A percentile compares a stretch with the other conserved stretches of the same genome.
Evolutionary conservation across 2,888 invertebrate genomes (phyloP).

Genomic region (Polydrusus tereticollis): DNA sequence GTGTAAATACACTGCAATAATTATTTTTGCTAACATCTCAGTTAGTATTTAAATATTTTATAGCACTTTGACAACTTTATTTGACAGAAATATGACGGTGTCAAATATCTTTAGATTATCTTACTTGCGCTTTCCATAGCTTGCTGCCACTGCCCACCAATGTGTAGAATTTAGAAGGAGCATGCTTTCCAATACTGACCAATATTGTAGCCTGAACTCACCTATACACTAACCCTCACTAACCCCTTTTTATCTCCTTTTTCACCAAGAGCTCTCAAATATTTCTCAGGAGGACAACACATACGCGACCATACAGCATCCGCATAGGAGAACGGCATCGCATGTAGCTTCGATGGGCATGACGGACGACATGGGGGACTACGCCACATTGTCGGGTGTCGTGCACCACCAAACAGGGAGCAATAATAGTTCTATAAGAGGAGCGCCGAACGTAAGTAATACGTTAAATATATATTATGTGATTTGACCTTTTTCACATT

Average conservation of each 20-base stretch:
- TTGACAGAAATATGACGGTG: too few relatives aligned
- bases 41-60: too few relatives aligned
- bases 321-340: conserved; percentile 64
- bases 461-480: not conserved
- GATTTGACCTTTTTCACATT: not conserved
- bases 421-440: conserved; percentile 70
- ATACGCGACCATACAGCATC: conserved; percentile 84
- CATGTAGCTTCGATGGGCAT: conserved; percentile 66
- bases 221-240: conserved; percentile 24
- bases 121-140: too few relatives aligned
- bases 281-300: conserved; percentile 77
- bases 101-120: too few relatives aligned
- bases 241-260: conserved; percentile 37
- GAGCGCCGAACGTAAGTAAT: conserved; percentile 69
- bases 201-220: conserved; percentile 3
- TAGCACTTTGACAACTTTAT: too few relatives aligned
- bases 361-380: conserved; percentile 73
- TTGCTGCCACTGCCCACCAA: too few relatives aligned
- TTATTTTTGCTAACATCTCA: too few relatives aligned
- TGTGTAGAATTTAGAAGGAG: too few relatives aligned
- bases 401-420: conserved; percentile 63
- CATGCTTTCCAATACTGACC: not conserved
- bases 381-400: conserved; percentile 72
- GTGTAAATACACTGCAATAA: too few relatives aligned
- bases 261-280: conserved; percentile 49